phyloP scores from a whole-genome alignment of 1,140 invertebrate species.

The Drosophila rhopaloa region DNA sequence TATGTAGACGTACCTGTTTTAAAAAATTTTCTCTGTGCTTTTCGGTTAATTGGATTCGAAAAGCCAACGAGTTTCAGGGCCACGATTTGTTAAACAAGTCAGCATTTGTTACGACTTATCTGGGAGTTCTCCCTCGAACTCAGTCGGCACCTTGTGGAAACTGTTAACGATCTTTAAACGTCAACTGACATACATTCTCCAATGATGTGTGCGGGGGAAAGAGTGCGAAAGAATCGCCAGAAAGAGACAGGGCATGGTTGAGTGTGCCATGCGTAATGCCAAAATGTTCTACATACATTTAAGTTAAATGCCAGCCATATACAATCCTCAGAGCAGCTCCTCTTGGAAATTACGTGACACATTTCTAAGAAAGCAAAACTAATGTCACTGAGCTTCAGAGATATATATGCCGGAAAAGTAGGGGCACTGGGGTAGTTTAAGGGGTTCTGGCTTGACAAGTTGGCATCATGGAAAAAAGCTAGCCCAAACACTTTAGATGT shows the following conservation, averaged over 20 bases:
- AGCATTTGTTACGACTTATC: slow-evolving; percentile 39
- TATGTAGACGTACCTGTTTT: too few relatives aligned
- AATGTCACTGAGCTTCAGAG: slow-evolving; percentile 63
- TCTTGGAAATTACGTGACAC: slow-evolving; percentile 76
- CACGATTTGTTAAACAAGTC: slow-evolving; percentile 31
- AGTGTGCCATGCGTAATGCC: slow-evolving; percentile 43
- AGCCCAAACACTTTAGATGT: slow-evolving; percentile 80
- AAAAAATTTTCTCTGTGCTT: background rate
- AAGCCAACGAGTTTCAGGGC: slow-evolving; percentile 5
- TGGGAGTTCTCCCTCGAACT: slow-evolving; percentile 4
- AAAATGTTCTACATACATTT: slow-evolving; percentile 76
- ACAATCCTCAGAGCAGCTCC: slow-evolving; percentile 58
- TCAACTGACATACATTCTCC: slow-evolving; percentile 68
- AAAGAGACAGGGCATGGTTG: background rate
- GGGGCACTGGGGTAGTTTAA: slow-evolving; percentile 11
- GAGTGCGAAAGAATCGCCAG: slow-evolving; percentile 4
- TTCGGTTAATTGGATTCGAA: slow-evolving; percentile 1
- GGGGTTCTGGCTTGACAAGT: slow-evolving; percentile 43
- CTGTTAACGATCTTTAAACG: slow-evolving; percentile 76
- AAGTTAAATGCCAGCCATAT: slow-evolving; percentile 78
- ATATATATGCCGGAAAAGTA: slow-evolving; percentile 3
- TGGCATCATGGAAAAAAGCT: slow-evolving; percentile 55
- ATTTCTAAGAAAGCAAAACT: slow-evolving; percentile 81
- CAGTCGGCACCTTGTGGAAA: slow-evolving; percentile 37
- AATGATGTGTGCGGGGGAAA: slow-evolving; percentile 3